Conservation (phyloP, 1,140 invertebrate genomes). For the Eriocheir sinensis region DNA sequence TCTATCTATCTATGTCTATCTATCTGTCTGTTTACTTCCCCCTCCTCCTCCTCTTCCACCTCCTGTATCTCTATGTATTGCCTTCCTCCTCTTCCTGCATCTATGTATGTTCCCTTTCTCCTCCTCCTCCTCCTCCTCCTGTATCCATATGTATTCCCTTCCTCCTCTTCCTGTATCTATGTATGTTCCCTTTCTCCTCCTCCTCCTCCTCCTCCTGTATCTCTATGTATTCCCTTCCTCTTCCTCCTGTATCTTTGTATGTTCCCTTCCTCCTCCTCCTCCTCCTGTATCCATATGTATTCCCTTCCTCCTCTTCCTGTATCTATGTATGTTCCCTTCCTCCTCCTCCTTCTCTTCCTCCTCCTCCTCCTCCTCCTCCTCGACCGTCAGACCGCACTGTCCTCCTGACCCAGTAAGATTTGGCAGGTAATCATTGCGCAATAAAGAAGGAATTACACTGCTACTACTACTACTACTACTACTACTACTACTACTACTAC, state of each 20-base stretch:
- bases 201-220: background rate
- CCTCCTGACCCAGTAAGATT: background rate
- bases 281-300: too few species aligned
- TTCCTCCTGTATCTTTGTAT: too few species aligned
- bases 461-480: too few species aligned
- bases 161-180: too few species aligned
- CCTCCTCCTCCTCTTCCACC: background rate
- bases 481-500: too few species aligned
- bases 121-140: background rate
- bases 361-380: background rate
- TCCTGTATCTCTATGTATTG: background rate
- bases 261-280: too few species aligned
- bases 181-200: background rate
- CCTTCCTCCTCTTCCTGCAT: background rate
- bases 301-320: too few species aligned
- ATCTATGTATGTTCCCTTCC: too few species aligned
- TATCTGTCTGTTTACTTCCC: background rate
- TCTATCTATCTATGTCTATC: too few species aligned
- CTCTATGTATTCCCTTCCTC: too few species aligned
- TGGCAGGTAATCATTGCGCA: background rate
- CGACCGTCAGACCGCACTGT: background rate
- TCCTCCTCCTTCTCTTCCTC: background rate
- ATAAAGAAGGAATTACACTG: too few species aligned
- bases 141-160: background rate
- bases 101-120: too few species aligned